Evolutionary conservation across 2,888 invertebrate genomes (phyloP), one percentile per base, ranked within the genome.

Genomic region (Eupithecia abbreviata): DNA sequence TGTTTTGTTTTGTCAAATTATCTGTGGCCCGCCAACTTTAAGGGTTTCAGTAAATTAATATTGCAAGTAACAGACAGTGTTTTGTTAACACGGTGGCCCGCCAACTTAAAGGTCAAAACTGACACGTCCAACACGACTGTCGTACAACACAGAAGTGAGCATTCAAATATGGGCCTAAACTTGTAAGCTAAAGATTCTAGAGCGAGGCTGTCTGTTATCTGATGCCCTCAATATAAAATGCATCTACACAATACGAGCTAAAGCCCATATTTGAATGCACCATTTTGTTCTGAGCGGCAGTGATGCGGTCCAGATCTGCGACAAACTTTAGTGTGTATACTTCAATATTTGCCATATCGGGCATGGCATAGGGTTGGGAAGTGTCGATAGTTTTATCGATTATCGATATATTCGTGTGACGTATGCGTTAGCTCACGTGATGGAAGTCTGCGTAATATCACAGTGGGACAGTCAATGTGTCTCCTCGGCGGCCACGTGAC

Each of bases 401-500:
- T 62, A 73, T 71, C 71, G 75, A 74, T 76, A 43, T 47, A 47
- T 71, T 73, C 73, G 66, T 76, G 73, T 43, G 69, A 68, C 18
- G 69, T n/a, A n/a, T 68, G 45, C 43, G 68, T 69, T 49, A 43
- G 66, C 67, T 73, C 66, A 65, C 70, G 72, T 72, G 47, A 72
- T 65, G 73, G 76, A 69, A 69, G 82, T 77, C 75, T 74, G 81
- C 80, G 81, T 78, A 77, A 79, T 86, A 86, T 87, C 88, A 86
- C 87, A 88, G 87, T 73, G 85, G 58, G 72, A 71, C 82, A 84
- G 90, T 94, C 92, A 94, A 89, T 92, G 95, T 89, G 95, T 96
- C 87, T 96, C 96, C 81, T 96, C 96, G 82, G 96, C 96, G 79
- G 96, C 95, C 83, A 96, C 95, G 89, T 97, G 97, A 74, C 96